Percentiles rank a stretch among this genome's conserved stretches.
phyloP scores from a whole-genome alignment of 2,888 invertebrate species.

The Drosophila meridionalis region DNA sequence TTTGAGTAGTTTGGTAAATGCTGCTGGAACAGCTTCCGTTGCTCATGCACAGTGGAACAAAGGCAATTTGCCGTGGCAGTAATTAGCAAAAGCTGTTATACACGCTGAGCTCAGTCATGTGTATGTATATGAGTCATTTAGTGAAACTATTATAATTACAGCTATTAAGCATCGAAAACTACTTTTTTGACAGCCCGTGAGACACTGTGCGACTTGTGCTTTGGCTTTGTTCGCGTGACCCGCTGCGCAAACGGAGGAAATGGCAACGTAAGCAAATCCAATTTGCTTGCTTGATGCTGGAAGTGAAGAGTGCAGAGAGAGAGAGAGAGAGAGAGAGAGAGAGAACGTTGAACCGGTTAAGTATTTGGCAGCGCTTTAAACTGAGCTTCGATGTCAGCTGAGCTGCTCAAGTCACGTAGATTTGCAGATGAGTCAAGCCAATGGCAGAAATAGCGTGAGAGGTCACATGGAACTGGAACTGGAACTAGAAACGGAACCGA shows the following conservation, averaged over 20 bases:
- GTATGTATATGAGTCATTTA: background rate
- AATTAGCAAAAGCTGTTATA: background rate
- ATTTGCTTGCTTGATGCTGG: constrained; percentile 44
- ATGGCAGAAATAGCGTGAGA: constrained; percentile 4
- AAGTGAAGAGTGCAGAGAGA: constrained; percentile 4
- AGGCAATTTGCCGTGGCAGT: background rate
- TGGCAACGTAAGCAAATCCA: constrained; percentile 59
- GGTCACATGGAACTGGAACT: constrained; percentile 16
- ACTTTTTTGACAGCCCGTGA: background rate
- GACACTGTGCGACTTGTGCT: constrained; percentile 51
- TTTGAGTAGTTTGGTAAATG: constrained; percentile 35
- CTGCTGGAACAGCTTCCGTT: constrained; percentile 48
- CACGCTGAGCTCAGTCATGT: background rate
- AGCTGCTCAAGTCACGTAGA: constrained; percentile 45
- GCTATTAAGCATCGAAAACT: background rate
- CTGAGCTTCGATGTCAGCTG: constrained; percentile 29
- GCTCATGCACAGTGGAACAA: constrained; percentile 29
- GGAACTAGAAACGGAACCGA: constrained; percentile 3
- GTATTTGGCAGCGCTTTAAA: constrained; percentile 28
- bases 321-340: background rate
- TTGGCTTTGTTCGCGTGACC: constrained; percentile 59
- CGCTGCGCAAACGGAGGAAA: constrained; percentile 45
- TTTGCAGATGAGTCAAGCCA: constrained; percentile 44
- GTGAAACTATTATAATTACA: no score
- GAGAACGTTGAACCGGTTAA: constrained; percentile 47